Percentiles rank a stretch among this genome's conserved stretches.
These are phyloP conservation scores for Timema podura DNA, from an alignment of 2,888 invertebrate genomes.

Conservation along the genomic window DNA sequence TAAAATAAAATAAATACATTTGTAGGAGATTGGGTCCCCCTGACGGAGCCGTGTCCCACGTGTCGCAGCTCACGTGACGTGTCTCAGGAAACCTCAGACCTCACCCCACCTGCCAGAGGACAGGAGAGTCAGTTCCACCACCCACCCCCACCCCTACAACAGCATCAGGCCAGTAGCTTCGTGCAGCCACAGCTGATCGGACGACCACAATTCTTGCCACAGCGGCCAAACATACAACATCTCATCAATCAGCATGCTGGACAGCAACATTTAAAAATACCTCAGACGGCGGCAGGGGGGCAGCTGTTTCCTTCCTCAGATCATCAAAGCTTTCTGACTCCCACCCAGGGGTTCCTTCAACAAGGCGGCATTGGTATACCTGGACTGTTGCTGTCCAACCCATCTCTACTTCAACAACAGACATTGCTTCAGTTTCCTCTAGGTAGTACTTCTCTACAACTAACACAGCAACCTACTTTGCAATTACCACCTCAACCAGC, in stretches of 20 bases:
- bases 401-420: too few species aligned
- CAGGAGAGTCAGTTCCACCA: constrained; percentile 4
- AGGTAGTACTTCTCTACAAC: constrained; percentile 16
- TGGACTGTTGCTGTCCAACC: neutral
- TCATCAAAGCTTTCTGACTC: too few species aligned
- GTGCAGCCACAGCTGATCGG: constrained; percentile 3
- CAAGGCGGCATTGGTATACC: neutral
- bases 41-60: constrained; percentile 10
- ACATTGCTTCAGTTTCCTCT: constrained; percentile 27
- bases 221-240: constrained; percentile 6
- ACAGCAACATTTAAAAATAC: too few species aligned
- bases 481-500: constrained; percentile 14
- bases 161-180: neutral
- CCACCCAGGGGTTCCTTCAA: constrained; percentile 3
- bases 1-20: too few species aligned
- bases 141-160: neutral
- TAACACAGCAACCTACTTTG: constrained; percentile 27
- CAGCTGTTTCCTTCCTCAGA: too few species aligned
- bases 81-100: neutral
- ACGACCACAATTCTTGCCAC: constrained; percentile 5
- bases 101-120: too few species aligned
- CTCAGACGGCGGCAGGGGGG: too few species aligned
- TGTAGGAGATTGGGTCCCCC: constrained; percentile 6
- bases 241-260: neutral
- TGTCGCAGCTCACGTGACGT: neutral